Evolutionary conservation across 2,797 vertebrate genomes (phyloP).

Genomic region (Trachops cirrhosus): DNA sequence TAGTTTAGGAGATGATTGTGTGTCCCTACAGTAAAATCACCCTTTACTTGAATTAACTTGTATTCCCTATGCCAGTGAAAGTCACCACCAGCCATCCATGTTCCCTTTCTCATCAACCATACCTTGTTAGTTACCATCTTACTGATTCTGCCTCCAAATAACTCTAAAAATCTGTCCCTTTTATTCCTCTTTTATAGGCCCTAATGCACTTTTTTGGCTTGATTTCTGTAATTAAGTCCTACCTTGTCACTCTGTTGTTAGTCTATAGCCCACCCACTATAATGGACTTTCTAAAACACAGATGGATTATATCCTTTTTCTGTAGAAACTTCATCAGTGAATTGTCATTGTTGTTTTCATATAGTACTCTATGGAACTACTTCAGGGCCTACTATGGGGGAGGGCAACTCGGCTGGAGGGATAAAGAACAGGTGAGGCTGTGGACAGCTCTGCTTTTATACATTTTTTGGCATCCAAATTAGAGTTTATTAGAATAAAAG

Average conservation of each 20-base stretch:
- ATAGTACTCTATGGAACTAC: neutral
- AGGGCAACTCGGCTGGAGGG: neutral
- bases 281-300: neutral
- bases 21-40: neutral
- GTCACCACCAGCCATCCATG: neutral
- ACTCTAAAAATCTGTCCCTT: neutral
- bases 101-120: neutral
- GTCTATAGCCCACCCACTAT: neutral
- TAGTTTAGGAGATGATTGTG: neutral
- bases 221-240: neutral
- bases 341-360: neutral
- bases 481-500: slow-evolving; percentile 12
- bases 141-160: neutral
- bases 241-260: neutral
- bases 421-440: neutral
- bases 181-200: neutral
- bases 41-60: neutral
- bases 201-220: neutral
- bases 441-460: neutral
- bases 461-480: neutral
- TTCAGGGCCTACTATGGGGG: neutral
- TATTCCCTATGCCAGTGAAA: neutral
- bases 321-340: neutral
- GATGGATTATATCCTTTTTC: neutral
- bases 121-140: neutral